Conservation (phyloP, 2,888 invertebrate species). For the Ophion slaviceki region DNA sequence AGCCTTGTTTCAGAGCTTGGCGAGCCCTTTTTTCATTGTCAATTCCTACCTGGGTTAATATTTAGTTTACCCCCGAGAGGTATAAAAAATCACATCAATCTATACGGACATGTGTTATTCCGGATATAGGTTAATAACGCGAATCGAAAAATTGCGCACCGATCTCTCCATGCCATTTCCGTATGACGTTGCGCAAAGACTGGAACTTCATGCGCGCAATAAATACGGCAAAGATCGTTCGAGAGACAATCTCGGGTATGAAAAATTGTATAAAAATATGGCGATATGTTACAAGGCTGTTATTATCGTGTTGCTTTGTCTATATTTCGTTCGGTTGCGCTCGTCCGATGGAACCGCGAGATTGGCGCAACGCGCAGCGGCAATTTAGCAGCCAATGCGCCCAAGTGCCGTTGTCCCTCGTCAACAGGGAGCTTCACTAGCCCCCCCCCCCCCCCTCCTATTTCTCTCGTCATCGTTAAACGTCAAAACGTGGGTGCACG, state of each 20-base stretch:
- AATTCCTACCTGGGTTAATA: too few relatives aligned
- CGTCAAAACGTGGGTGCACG: constrained; percentile 44
- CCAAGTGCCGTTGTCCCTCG: constrained; percentile 26
- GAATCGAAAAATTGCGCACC: neutral
- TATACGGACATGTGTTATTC: neutral
- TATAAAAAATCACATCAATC: too few relatives aligned
- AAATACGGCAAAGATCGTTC: constrained; percentile 7
- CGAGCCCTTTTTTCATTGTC: too few relatives aligned
- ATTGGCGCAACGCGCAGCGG: constrained; percentile 33
- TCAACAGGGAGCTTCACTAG: constrained; percentile 25
- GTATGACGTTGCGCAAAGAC: neutral
- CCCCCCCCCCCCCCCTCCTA: neutral
- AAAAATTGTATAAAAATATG: constrained; percentile 59
- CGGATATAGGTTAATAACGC: neutral
- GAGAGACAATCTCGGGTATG: constrained; percentile 14
- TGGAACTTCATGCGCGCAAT: constrained; percentile 3
- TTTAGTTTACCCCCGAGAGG: too few relatives aligned
- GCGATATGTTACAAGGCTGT: constrained; percentile 76
- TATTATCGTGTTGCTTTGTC: constrained; percentile 48
- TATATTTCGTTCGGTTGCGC: constrained; percentile 33
- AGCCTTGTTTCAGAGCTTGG: too few relatives aligned
- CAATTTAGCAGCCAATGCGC: constrained; percentile 8
- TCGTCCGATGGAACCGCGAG: constrained; percentile 12
- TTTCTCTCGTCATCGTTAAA: constrained; percentile 23
- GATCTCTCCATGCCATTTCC: neutral